phyloP scores from a whole-genome alignment of 2,797 vertebrate species.

The Vespertilio murinus region DNA sequence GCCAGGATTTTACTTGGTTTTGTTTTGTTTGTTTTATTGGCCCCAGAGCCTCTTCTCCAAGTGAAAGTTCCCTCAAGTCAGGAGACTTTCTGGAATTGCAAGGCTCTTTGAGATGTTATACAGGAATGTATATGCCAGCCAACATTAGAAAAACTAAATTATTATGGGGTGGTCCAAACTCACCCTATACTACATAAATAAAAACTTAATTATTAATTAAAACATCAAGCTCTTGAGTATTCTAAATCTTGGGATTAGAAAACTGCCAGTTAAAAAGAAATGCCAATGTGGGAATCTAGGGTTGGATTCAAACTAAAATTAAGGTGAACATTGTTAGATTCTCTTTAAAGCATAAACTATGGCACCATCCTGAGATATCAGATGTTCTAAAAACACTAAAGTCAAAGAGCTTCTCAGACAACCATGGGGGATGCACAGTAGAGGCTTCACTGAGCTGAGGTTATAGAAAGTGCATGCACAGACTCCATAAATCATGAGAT shows the following conservation, averaged over 20 bases:
- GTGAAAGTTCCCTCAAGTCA: not conserved
- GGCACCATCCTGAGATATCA: not conserved
- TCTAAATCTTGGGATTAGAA: not conserved
- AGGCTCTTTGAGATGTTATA: not conserved
- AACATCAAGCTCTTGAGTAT: not conserved
- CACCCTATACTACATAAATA: not conserved
- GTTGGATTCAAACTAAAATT: not conserved
- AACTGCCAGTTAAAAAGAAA: not conserved
- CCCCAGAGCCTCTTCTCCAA: not conserved
- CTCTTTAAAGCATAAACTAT: not conserved
- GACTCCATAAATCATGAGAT: not conserved
- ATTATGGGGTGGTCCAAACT: not conserved
- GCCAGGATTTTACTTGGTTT: not conserved
- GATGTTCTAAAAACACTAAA: not conserved
- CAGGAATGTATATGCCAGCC: not conserved
- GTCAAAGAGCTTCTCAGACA: not conserved
- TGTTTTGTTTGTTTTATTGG: not conserved
- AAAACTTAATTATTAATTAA: not conserved
- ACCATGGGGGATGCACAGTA: not conserved
- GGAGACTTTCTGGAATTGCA: not conserved
- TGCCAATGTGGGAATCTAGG: not conserved
- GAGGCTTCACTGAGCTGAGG: not conserved
- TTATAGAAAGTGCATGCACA: not conserved
- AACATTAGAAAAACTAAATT: not conserved
- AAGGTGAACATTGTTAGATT: not conserved